These are phyloP conservation scores for Alloplasta piceator DNA, from an alignment of 2,888 invertebrate species.

Conservation along the genomic window DNA sequence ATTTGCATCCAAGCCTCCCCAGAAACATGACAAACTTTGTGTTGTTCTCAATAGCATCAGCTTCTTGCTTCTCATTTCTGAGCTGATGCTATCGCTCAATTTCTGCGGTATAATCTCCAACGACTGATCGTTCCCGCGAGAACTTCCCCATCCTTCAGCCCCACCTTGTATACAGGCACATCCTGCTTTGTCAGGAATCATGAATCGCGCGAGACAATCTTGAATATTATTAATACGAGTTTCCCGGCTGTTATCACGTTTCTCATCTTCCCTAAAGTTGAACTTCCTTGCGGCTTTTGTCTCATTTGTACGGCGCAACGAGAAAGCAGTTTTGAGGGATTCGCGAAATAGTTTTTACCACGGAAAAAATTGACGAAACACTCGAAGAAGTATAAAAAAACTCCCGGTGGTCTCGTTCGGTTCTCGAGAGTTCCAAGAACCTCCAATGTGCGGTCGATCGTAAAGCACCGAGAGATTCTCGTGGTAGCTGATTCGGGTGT, in stretches of 20 bases:
- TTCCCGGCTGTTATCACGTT: not conserved
- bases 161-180: not conserved
- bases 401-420: not conserved
- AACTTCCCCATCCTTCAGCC: not conserved
- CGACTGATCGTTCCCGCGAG: slow-evolving; percentile 20
- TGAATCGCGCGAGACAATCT: slow-evolving; percentile 7
- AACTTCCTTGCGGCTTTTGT: not conserved
- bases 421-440: too few relatives aligned
- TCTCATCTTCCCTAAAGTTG: not conserved
- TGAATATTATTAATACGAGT: slow-evolving; percentile 10
- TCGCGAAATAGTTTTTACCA: too few relatives aligned
- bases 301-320: not conserved
- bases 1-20: slow-evolving; percentile 16
- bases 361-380: not conserved
- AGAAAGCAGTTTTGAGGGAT: not conserved
- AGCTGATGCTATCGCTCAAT: slow-evolving; percentile 6
- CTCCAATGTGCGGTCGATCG: too few relatives aligned
- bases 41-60: slow-evolving; percentile 16
- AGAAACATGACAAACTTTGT: slow-evolving; percentile 27
- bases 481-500: slow-evolving; percentile 6
- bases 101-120: slow-evolving; percentile 24
- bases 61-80: slow-evolving; percentile 24
- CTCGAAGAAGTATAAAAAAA: not conserved
- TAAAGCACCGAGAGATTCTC: slow-evolving; percentile 8
- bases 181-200: slow-evolving; percentile 19